Base-by-base conservation (phyloP, 1,140 invertebrate genomes). In the Meteorus sp. region DNA sequence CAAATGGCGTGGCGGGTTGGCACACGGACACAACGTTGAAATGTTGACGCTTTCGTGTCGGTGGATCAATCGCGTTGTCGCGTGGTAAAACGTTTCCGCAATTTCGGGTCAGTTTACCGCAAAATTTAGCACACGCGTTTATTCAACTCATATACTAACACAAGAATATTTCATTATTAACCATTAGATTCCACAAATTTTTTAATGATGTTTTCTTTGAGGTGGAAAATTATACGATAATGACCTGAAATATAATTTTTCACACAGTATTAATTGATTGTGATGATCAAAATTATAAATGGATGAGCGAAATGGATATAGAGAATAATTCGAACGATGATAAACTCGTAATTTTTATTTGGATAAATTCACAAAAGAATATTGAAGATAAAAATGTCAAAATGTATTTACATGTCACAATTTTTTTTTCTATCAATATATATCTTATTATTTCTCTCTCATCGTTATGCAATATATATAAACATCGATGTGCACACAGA, bases 31-130 rank as follows among this genome's bases (percentile, higher is more conserved):
- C n/a, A n/a, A n/a, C n/a, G 11, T 51, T 17, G 15, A 47, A 56
- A 31, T 35, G 33, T 58, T 51, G 33, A 51, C 56, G 56, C 50
- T 52, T 33, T 39, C 53, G 53, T 39, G 25, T 56, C 61, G 61
- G 47, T 62, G 67, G 70, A 69, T 75, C 75, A 79, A 77, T 77
- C 74, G n/a, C n/a, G 73, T 70, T 68, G 65, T 69, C 72, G 68
- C 72, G 70, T 76, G 75, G 72, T 71, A 70, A 76, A 76, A 75
- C 73, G 70, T 68, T 74, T 75, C 71, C 68, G 61, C 66, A 56
- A 71, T 77, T 75, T 67, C n/a, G n/a, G 67, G 63, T 63, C 60
- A 50, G 63, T 65, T 52, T 53, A 50, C 44, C 33, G 19, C 60
- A 23, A 43, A 39, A 23, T 48, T 39, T 56, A 9, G 35, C 29